Evolutionary conservation across 2,113 vertebrate genomes (phyloP), one percentile per base, ranked within the genome.

Genomic region (Odocoileus virginianus): DNA sequence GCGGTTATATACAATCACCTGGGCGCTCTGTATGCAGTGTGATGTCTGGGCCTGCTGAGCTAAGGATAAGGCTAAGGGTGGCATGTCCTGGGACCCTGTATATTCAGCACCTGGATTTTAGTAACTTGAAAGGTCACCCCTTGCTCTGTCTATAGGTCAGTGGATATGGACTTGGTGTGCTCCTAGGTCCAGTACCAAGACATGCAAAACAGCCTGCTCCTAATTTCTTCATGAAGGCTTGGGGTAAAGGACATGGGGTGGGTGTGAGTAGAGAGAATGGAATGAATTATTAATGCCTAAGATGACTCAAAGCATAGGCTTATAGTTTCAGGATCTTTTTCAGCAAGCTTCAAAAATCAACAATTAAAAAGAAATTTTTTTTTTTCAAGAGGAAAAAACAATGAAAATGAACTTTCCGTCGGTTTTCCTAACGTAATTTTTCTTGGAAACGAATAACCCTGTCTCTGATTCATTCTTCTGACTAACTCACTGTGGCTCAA

Each of bases 381-480:
- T n/a, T 91, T 94, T 74, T 91, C 55, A 83, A 52, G 47, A 61
- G 74, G 28, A 89, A 43, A 94, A 74, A 28, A 61, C 64, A 95
- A 67, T 81, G 25, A 91, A 96, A 87, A 50, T 33, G 40, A 83
- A 15, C 76, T 85, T 78, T 79, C 45, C 23, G 95, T 45, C 50
- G 43, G 28, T 60, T 96, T 91, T 91, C 17, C 57, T 67, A 91
- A 94, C 64, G 36, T 76, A 96, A 85, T n/a, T 86, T 50, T 54
- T 52, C 28, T 87, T 95, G n/a, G 45, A 90, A 86, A 79, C 33
- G 83, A 96, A 60, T 91, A 52, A 96, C 19, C 50, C 36, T 45
- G 7, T 94, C 14, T 92, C 50, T 98, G 60, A 95, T 91, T 71
- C 93, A 95, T 83, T 97, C 55, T 95, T 95, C 94, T 96, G 55